Evolutionary conservation across 2,888 invertebrate genomes (phyloP).

Genomic region (Ectobius pallidus): DNA sequence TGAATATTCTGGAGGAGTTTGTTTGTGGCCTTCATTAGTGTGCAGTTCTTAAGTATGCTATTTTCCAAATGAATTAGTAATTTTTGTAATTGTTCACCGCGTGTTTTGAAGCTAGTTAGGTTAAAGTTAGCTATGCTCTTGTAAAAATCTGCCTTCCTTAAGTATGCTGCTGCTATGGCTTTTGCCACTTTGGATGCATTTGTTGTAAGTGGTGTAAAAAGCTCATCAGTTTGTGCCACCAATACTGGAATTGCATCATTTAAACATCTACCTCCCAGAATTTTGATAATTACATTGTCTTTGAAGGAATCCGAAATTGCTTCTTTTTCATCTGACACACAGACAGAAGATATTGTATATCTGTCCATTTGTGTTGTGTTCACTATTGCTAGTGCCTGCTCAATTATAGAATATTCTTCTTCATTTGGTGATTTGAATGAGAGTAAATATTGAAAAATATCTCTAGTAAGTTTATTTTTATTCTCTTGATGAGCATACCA

Average conservation of each 20-base stretch:
- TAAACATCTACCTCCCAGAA: background rate
- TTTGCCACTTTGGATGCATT: background rate
- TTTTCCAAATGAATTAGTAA: background rate
- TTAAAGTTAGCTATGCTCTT: background rate
- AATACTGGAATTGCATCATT: constrained; percentile 3
- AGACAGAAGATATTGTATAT: too few species aligned
- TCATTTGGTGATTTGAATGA: background rate
- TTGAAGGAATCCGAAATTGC: too few species aligned
- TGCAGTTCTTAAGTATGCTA: background rate
- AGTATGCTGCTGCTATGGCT: background rate
- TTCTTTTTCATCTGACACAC: too few species aligned
- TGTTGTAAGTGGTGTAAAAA: constrained; percentile 13
- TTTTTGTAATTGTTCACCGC: constrained; percentile 14
- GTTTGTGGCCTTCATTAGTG: constrained; percentile 1
- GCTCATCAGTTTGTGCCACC: background rate
- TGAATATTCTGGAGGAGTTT: background rate
- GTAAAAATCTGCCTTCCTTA: background rate
- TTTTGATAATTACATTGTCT: background rate
- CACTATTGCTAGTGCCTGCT: too few species aligned
- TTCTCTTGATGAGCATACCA: constrained; percentile 11
- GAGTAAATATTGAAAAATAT: background rate
- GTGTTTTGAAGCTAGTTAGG: constrained; percentile 6
- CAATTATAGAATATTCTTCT: background rate
- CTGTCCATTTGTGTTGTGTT: too few species aligned
- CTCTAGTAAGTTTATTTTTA: background rate